phyloP scores from a whole-genome alignment of 2,113 vertebrate genomes.

The Oreochromis niloticus region DNA sequence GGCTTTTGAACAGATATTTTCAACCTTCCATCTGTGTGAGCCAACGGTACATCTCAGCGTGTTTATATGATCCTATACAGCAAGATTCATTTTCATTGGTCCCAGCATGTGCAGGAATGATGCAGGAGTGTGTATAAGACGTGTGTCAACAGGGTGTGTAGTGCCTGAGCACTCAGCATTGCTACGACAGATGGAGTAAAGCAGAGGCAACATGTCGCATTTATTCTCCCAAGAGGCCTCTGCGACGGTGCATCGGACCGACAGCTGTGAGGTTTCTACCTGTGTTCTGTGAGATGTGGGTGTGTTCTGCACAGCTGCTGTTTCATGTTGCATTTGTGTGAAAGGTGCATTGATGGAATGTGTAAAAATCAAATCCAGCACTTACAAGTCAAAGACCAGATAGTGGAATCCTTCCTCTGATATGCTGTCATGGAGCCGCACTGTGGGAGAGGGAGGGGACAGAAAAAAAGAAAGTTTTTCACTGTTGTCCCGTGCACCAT shows the following conservation, averaged over 20 bases:
- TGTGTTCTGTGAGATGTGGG: not conserved
- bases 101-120: not conserved
- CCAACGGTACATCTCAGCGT: not conserved
- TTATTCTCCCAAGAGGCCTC: not conserved
- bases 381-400: conserved; percentile 67
- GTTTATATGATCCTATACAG: not conserved
- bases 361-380: not conserved
- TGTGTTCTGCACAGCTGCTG: not conserved
- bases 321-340: not conserved
- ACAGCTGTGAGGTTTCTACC: not conserved
- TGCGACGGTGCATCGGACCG: not conserved
- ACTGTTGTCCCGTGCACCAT: accelerated
- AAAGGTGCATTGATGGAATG: not conserved
- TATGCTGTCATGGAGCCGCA: conserved; percentile 67
- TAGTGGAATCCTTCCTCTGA: conserved; percentile 70
- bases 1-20: not conserved
- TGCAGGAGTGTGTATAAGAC: not conserved
- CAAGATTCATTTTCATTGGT: not conserved
- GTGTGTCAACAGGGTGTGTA: not conserved
- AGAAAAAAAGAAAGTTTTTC: not conserved
- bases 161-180: not conserved
- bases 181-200: not conserved
- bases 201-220: not conserved
- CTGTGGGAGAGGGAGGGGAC: conserved; percentile 12
- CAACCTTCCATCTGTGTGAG: not conserved